phyloP scores from a whole-genome alignment of 2,113 vertebrate species.

The Lepisosteus osseus region DNA sequence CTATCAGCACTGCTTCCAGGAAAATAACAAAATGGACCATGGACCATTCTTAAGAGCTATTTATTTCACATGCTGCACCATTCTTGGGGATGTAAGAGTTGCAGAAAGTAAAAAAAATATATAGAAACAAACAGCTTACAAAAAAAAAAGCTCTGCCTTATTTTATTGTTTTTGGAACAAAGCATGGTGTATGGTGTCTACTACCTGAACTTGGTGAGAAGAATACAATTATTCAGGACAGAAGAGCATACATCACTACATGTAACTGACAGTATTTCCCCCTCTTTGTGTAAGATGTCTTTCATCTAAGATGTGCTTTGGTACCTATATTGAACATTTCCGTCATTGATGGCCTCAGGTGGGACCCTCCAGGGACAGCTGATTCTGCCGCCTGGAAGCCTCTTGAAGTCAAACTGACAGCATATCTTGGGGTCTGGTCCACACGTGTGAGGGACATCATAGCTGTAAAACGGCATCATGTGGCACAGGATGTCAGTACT shows the following conservation, averaged over 20 bases:
- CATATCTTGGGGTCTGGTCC: slow-evolving; percentile 90
- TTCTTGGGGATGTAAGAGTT: not conserved
- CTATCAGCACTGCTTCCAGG: not conserved
- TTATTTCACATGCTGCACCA: not conserved
- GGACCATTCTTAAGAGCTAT: not conserved
- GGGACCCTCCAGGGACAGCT: slow-evolving; percentile 86
- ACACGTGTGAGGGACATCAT: slow-evolving; percentile 91
- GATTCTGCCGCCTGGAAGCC: slow-evolving; percentile 81
- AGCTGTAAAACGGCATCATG: slow-evolving; percentile 98
- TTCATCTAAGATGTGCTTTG: too few species aligned
- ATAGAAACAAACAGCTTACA: not conserved
- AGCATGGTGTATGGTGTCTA: too few species aligned
- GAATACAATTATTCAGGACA: too few species aligned
- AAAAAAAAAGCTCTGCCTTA: not conserved
- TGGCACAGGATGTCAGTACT: slow-evolving; percentile 88
- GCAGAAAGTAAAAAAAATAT: not conserved
- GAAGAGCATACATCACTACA: too few species aligned
- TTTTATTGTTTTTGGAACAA: too few species aligned
- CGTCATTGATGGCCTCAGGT: slow-evolving; percentile 78
- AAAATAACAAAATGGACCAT: not conserved
- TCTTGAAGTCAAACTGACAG: slow-evolving; percentile 94
- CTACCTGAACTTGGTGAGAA: too few species aligned
- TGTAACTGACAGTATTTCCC: too few species aligned
- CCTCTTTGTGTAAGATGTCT: too few species aligned
- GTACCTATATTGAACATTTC: slow-evolving; percentile 82